Conservation (phyloP, 1,140 invertebrate species). For the Orchestia grillus region DNA sequence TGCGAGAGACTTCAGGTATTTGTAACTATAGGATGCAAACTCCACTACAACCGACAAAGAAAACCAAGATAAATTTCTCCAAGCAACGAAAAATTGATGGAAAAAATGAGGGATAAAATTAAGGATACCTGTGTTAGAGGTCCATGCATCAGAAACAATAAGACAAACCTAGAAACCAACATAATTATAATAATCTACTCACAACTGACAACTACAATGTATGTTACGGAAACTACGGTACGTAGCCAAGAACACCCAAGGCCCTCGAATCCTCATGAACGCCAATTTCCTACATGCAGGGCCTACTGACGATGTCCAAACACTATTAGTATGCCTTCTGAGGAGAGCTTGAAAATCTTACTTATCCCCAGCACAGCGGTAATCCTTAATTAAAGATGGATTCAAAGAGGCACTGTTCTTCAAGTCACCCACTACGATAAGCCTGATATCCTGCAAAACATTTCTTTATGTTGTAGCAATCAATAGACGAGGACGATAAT, state of each 20-base stretch:
- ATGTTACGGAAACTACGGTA: too few relatives aligned
- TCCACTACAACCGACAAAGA: too few relatives aligned
- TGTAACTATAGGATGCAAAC: too few relatives aligned
- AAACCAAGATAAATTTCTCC: too few relatives aligned
- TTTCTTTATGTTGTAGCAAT: background rate
- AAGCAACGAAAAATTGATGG: too few relatives aligned
- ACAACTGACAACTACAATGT: too few relatives aligned
- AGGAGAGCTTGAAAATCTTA: background rate
- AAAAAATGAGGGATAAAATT: too few relatives aligned
- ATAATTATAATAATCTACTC: too few relatives aligned
- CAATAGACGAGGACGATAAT: background rate
- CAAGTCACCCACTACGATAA: background rate
- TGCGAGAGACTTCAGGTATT: too few relatives aligned
- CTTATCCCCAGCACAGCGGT: background rate
- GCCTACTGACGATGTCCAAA: background rate
- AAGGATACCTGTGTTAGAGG: background rate
- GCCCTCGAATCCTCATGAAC: background rate
- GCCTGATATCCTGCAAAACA: background rate
- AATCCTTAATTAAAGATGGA: background rate
- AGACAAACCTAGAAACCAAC: background rate
- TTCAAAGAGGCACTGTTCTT: background rate
- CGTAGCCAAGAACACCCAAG: too few relatives aligned
- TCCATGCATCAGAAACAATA: background rate
- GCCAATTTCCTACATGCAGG: background rate
- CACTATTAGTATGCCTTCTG: background rate